Evolutionary conservation across 2,797 vertebrate genomes (phyloP), one percentile per base, ranked within the genome.

Genomic region (Cetoscarus ocellatus): DNA sequence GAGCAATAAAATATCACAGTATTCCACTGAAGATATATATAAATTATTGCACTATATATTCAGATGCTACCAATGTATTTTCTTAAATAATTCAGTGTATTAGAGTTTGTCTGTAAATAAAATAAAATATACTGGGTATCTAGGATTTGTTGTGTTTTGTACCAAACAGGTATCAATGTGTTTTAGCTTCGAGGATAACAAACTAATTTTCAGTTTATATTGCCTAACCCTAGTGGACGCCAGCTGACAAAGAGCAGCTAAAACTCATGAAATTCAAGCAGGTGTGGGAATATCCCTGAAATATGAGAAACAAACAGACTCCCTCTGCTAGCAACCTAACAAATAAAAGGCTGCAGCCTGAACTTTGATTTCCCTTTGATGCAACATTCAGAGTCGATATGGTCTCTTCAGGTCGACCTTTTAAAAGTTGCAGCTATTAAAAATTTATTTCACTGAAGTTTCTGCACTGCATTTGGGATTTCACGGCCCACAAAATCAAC

Each of bases 281-380:
- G 65, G 61, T 36, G 62, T 49, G 52, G 27, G 40, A 64, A 78
- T 55, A 43, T 11, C 55, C 7, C 72, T 71, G 77, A 80, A 50
- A 70, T 36, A 64, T 15, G 60, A 62, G 36, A 72, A 81, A 68
- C 34, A 9, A 47, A 60, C 11, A 48, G 45, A 12, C 13, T 39
- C 7, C 14, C 52, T 74, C 40, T 39, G 65, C 53, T 70, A 75
- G 80, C 67, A 82, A 76, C 57, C 51, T 69, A 8, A 1, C 27
- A 53, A 27, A 43, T 54, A 40, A 35, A 14, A 45, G 54, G 61
- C 43, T 43, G 6, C 1, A 60, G 15, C 6, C 18, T 75, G 48
- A 79, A 43, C 59, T 71, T 17, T 61, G 57, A 14, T 61, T 40
- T 67, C 58, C 34, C 18, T 51, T 45, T 17, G 42, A 56, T 18